phyloP scores from a whole-genome alignment of 64 coral and sea anemone species.

The Pachyseris speciosa region DNA sequence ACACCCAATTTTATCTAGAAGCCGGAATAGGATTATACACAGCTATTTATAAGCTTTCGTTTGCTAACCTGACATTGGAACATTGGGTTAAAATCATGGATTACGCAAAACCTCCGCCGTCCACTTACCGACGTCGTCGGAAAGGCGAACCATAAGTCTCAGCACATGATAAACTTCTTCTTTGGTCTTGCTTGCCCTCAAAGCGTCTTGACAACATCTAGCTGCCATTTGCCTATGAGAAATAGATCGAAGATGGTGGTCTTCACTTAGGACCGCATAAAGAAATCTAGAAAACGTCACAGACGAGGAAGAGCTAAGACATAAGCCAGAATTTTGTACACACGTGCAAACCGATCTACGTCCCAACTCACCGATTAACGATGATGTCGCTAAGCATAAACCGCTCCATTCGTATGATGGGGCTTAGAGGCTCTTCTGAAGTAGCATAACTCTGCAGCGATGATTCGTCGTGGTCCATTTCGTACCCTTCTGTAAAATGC shows the following conservation, averaged over 20 bases:
- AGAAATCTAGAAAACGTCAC: neutral
- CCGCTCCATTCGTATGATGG: conserved; percentile 92
- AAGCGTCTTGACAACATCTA: conserved; percentile 87
- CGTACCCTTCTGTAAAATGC: conserved; percentile 78
- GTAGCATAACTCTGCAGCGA: conserved; percentile 85
- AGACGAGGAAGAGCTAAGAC: neutral
- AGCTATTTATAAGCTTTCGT: neutral
- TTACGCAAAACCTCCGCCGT: conserved; percentile 2
- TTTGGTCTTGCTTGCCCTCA: conserved; percentile 79
- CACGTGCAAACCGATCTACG: conserved; percentile 7
- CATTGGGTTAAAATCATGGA: neutral
- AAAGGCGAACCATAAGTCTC: conserved; percentile 83
- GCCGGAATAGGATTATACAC: neutral
- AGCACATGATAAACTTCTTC: conserved; percentile 95
- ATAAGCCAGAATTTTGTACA: neutral
- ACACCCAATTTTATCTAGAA: neutral
- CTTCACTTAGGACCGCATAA: neutral
- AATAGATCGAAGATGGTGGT: conserved; percentile 13
- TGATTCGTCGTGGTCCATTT: conserved; percentile 83
- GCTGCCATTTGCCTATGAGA: conserved; percentile 91
- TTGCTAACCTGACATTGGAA: neutral
- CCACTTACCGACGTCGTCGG: conserved; percentile 90
- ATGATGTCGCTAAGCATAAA: conserved; percentile 98
- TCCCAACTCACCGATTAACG: conserved; percentile 85
- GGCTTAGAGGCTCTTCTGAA: conserved; percentile 88